These are phyloP conservation scores for Mus pahari DNA, from an alignment of 2,113 vertebrate species.

Conservation along the genomic window DNA sequence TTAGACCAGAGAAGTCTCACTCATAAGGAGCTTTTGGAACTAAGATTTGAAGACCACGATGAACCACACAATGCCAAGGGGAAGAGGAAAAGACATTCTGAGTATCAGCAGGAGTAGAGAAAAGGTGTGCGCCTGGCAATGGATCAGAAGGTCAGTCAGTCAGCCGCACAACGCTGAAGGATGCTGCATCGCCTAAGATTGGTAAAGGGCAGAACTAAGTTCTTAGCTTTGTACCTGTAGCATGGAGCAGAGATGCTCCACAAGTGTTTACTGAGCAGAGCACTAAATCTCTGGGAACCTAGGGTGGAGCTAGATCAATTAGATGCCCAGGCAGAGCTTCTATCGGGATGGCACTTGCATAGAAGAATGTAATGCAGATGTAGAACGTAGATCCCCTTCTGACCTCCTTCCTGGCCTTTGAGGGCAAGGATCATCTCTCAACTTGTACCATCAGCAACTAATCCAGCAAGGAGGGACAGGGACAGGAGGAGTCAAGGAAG, in stretches of 20 bases:
- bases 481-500: no score
- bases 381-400: background rate
- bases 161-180: background rate
- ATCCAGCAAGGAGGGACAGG: background rate
- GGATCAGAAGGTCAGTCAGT: constrained; percentile 34
- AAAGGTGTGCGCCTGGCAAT: background rate
- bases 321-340: background rate
- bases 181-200: background rate
- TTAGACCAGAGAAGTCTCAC: background rate
- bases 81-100: background rate
- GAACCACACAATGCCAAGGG: no score
- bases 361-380: background rate
- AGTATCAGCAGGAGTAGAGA: background rate
- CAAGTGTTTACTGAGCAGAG: constrained; percentile 49
- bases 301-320: constrained; percentile 1
- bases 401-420: background rate
- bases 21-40: background rate
- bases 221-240: constrained; percentile 24
- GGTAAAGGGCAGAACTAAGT: background rate
- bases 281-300: background rate
- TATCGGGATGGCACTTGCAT: background rate
- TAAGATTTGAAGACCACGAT: background rate
- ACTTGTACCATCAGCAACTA: background rate
- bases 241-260: background rate
- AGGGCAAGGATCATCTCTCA: constrained; percentile 18